Conservation (phyloP, 2,888 invertebrate genomes). For the Polydrusus cervinus region DNA sequence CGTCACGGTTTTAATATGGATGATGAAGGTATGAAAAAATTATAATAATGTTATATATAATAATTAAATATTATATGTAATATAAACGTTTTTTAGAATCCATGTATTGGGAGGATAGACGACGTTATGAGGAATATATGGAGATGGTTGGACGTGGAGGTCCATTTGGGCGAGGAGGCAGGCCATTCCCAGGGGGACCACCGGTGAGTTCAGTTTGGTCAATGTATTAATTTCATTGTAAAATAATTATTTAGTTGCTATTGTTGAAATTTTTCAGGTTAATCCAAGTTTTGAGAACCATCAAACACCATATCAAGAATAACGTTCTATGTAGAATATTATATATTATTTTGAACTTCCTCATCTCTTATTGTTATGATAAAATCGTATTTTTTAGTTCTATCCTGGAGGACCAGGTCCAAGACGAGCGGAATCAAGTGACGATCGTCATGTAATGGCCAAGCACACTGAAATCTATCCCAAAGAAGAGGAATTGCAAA, state of each 20-base stretch:
- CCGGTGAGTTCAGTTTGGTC: conserved; percentile 65
- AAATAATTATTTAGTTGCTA: too few relatives aligned
- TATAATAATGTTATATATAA: too few relatives aligned
- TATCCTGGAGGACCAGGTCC: conserved; percentile 73
- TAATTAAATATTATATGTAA: too few relatives aligned
- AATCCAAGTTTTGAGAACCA: too few relatives aligned
- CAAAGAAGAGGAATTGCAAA: conserved; percentile 89
- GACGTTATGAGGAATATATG: conserved; percentile 83
- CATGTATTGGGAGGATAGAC: conserved; percentile 90
- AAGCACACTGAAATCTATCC: conserved; percentile 97
- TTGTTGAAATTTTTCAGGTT: too few relatives aligned
- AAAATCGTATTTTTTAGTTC: conserved; percentile 59
- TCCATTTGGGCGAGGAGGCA: conserved; percentile 69
- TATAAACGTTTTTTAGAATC: conserved; percentile 77
- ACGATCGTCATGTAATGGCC: conserved; percentile 95
- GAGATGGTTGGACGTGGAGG: conserved; percentile 82
- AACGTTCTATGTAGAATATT: too few relatives aligned
- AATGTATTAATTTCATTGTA: too few relatives aligned
- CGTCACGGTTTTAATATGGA: conserved; percentile 77
- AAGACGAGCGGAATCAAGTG: conserved; percentile 92
- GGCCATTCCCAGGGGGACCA: conserved; percentile 70
- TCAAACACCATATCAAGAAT: too few relatives aligned
- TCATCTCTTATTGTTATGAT: neutral
- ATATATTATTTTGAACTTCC: too few relatives aligned
- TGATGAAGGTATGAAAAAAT: conserved; percentile 76